phyloP scores from a whole-genome alignment of 2,113 vertebrate genomes.

The Axis porcinus region DNA sequence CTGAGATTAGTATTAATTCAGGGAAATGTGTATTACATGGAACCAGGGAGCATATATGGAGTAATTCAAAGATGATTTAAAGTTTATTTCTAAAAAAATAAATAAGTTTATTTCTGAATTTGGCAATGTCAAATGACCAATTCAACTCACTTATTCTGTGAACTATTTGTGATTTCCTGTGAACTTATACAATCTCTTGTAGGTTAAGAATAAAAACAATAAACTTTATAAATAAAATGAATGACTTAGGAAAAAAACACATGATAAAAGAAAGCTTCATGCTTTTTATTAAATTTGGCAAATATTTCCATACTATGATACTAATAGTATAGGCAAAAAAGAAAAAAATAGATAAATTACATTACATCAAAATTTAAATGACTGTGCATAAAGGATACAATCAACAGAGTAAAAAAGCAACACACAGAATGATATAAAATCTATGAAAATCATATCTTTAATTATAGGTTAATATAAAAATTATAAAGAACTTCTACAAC shows the following conservation, averaged over 20 bases:
- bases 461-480: background rate
- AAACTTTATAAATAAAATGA: background rate
- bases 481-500: background rate
- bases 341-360: background rate
- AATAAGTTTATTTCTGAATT: background rate
- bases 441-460: background rate
- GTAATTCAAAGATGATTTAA: background rate
- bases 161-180: background rate
- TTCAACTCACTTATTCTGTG: background rate
- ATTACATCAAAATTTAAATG: background rate
- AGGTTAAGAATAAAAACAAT: background rate
- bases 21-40: background rate
- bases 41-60: rapidly evolving
- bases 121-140: background rate
- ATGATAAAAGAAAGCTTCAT: background rate
- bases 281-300: background rate
- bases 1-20: background rate
- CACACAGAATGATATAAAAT: background rate
- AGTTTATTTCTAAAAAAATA: background rate
- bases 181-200: background rate
- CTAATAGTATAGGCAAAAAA: background rate
- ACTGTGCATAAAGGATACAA: background rate
- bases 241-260: background rate
- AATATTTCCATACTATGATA: background rate
- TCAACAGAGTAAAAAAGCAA: background rate